Evolutionary conservation across 2,113 vertebrate genomes (phyloP), one percentile per base, ranked within the genome.

Genomic region (Camarhynchus parvulus): DNA sequence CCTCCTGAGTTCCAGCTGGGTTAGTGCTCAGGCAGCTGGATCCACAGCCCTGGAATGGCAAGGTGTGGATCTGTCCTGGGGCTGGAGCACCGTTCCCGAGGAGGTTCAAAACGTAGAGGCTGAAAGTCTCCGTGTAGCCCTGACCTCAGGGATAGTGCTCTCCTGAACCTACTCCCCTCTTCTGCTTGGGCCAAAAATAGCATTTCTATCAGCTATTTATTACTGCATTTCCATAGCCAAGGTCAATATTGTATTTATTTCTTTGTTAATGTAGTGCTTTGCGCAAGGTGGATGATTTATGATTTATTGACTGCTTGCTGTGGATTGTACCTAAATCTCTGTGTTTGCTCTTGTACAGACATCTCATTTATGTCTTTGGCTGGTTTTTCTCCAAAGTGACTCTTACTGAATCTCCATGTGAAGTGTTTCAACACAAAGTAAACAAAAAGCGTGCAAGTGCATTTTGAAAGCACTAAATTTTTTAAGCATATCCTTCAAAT

Each of bases 41-140:
- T 28, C 27, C 47, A 13, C 27, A 46, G 46, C 62, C 62, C 15
- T 15, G 39, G 63, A 68, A 30, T 17, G 49, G 53, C 39, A 11
- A 42, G 27, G 6, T 47, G 46, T 1, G 2, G 44, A 58, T 35
- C 22, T 83, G 5, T 63, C 41, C 49, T 12, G 27, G 24, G 56
- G 67, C 25, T 16, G 31, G 22, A 66, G 37, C 30, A 19, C 33
- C 0, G 0, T 13, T 33, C 9, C 8, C 0, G 33, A 28, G 15
- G 4, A 61, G 9, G 30, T 0, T 86, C 68, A 25, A 41, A 72
- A 39, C 23, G 21, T 7, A 41, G 27, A 55, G 9, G 35, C 1
- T 78, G 70, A 24, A 70, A 58, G 27, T 41, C n/a, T 28, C 22
- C 11, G 0, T 20, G 46, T 59, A 20, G 25, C n/a, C 1, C 1